Evolutionary conservation across 2,888 invertebrate genomes (phyloP), one percentile per base, ranked within the genome.

Genomic region (Folsomia candida): DNA sequence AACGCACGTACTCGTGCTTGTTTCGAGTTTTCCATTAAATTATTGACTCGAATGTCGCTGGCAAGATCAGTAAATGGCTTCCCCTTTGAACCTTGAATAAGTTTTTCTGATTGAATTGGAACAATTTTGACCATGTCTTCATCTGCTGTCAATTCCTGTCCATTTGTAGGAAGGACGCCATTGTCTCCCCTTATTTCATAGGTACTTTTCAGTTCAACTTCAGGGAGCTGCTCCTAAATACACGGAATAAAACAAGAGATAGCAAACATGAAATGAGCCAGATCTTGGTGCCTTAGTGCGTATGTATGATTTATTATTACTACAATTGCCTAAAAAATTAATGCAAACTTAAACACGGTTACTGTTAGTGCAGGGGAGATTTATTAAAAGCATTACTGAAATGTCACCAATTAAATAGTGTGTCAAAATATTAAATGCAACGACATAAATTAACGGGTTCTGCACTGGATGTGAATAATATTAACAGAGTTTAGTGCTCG

Each of bases 1-100:
- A 75, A 37, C 0, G 67, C 62, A 67, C 73, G 68, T 26, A 76
- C 70, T 60, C 66, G 66, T 24, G 69, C 76, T 51, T 67, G 71
- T 51, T 71, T 59, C 28, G 63, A 58, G 26, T 71, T 68, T 29
- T 69, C 75, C 59, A 76, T 70, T 6, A 76, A 60, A 58, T 70
- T 76, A 68, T 78, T 78, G 24, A 78, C 74, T 54, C 72, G 61
- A 54, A 76, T 59, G 59, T 78, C 78, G 67, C 71, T 74, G 0
- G 76, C 72, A 11, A 78, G 71, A 62, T 75, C 76, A 57, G 63
- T 58, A 11, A 64, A 67, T n/a, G n/a, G n/a, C 24, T 62, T 51
- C 25, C 67, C 67, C 28, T 37, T 51, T 25, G 29, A 22, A 51
- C 20, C 51, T 63, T 61, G 18, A 29, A 54, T 28, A 47, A 22